Percentiles rank a stretch among this genome's conserved stretches.
Evolutionary conservation across 2,888 invertebrate genomes (phyloP).

Genomic region (Coenonympha glycerion): DNA sequence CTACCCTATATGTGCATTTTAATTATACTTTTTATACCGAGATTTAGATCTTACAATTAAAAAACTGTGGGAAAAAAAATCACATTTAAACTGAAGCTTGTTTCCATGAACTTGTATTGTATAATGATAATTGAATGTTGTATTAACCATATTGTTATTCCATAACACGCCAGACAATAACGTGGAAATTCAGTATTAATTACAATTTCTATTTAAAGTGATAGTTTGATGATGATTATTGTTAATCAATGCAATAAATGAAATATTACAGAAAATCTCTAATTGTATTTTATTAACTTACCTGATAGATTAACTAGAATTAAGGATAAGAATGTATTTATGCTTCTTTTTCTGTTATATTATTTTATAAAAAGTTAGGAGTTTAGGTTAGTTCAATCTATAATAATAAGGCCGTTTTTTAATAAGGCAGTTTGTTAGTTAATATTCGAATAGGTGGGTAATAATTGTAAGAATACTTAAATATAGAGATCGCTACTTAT

Average conservation of each 20-base stretch:
- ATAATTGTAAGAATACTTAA: no score
- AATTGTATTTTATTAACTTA: slow-evolving; percentile 3
- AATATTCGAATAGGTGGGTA: no score
- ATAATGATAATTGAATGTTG: no score
- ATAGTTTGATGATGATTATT: background rate
- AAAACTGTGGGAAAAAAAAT: background rate
- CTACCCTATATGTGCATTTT: no score
- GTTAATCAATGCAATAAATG: background rate
- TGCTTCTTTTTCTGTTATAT: background rate
- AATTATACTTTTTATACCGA: no score
- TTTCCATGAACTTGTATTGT: background rate
- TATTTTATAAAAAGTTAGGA: no score
- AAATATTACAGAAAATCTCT: background rate
- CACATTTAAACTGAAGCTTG: background rate
- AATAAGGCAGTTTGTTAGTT: no score
- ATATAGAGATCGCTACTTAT: no score
- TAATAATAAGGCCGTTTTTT: no score
- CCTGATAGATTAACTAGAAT: background rate
- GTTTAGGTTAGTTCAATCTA: no score
- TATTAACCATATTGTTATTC: background rate
- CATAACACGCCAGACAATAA: background rate
- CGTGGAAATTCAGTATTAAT: background rate
- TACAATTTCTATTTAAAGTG: background rate
- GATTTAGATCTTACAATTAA: background rate
- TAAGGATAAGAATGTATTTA: background rate